These are phyloP conservation scores for Atherinosoma microstoma DNA, from an alignment of 2,797 vertebrate species.

Conservation along the genomic window DNA sequence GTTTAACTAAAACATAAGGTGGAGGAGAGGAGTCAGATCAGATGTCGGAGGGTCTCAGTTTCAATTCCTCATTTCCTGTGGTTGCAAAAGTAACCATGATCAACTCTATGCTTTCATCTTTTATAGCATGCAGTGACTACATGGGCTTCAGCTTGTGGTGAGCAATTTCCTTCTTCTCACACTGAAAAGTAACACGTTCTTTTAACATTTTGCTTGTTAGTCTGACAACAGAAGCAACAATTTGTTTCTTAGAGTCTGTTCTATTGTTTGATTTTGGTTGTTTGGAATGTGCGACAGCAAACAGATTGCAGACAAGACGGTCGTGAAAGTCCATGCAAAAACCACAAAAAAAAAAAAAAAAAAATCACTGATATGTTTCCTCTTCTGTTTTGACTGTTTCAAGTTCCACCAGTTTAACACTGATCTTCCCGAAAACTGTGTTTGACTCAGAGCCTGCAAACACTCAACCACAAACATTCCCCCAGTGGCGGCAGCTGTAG, in stretches of 20 bases:
- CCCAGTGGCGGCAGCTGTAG: constrained; percentile 1
- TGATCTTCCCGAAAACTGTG: constrained; percentile 47
- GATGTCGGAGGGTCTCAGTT: constrained; percentile 21
- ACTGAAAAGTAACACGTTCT: constrained; percentile 9
- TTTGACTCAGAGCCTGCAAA: constrained; percentile 65
- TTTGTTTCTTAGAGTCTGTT: constrained; percentile 1
- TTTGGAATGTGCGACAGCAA: constrained; percentile 14
- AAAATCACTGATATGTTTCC: constrained; percentile 9
- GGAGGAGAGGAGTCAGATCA: constrained; percentile 11
- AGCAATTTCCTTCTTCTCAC: neutral
- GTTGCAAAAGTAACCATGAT: constrained; percentile 23
- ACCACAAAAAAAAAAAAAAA: neutral
- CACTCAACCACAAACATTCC: constrained; percentile 73
- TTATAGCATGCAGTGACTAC: neutral
- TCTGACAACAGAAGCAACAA: neutral
- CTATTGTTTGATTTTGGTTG: neutral
- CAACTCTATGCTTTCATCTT: constrained; percentile 8
- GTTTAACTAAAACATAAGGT: constrained; percentile 3
- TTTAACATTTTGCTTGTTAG: neutral
- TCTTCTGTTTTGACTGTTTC: constrained; percentile 50
- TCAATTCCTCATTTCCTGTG: constrained; percentile 44
- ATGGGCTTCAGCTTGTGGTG: neutral
- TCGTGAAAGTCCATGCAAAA: neutral
- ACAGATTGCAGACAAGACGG: constrained; percentile 12
- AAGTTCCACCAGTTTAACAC: constrained; percentile 53